Percentiles rank a stretch among this genome's conserved stretches.
phyloP scores from a whole-genome alignment of 2,888 invertebrate species.

The Oscheius sp. region DNA sequence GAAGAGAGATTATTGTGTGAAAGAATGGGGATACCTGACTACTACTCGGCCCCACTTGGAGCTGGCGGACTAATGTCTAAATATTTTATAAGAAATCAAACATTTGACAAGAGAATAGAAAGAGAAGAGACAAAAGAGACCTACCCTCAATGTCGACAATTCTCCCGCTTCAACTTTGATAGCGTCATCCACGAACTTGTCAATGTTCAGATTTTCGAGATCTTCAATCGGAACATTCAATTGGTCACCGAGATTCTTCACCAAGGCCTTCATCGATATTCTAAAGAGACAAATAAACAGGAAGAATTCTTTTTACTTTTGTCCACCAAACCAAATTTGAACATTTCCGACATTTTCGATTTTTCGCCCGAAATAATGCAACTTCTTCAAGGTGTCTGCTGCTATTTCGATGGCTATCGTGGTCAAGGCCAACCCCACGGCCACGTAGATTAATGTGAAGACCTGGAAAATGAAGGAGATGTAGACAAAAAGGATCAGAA shows the following conservation, averaged over 20 bases:
- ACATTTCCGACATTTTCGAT: conserved; percentile 70
- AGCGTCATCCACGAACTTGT: conserved; percentile 66
- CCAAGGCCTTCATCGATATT: conserved; percentile 67
- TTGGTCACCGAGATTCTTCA: conserved; percentile 68
- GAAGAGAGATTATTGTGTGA: not conserved
- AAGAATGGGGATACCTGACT: not conserved
- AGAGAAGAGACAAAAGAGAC: not conserved
- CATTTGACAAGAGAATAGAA: not conserved
- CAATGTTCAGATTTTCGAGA: conserved; percentile 62
- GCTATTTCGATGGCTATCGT: conserved; percentile 72
- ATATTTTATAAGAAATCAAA: not conserved
- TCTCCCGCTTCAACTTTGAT: conserved; percentile 68
- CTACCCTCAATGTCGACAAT: conserved; percentile 59
- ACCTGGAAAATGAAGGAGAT: conserved; percentile 45
- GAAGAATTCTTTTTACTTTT: conserved; percentile 51
- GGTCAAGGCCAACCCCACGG: conserved; percentile 68
- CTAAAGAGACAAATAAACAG: too few species aligned
- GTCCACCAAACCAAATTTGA: conserved; percentile 70
- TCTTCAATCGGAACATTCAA: conserved; percentile 67
- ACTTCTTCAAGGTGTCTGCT: conserved; percentile 66
- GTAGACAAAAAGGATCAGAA: not conserved
- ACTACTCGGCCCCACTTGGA: not conserved
- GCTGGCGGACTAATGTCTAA: not conserved
- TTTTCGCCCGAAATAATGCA: conserved; percentile 71
- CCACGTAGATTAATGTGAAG: conserved; percentile 66